Percentiles rank a stretch among this genome's conserved stretches.
phyloP scores from a whole-genome alignment of 2,888 invertebrate species.

The Pammene fasciana region DNA sequence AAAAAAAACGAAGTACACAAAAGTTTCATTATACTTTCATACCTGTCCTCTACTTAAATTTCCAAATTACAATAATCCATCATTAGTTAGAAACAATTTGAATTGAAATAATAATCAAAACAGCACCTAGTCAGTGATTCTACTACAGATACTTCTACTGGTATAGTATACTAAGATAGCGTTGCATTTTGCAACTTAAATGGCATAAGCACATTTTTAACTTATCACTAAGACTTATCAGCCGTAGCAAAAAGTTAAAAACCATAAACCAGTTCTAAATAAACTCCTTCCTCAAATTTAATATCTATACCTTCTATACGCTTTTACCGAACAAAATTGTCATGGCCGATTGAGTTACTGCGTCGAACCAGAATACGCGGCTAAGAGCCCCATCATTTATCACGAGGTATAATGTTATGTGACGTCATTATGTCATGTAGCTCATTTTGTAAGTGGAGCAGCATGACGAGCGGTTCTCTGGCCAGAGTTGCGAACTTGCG shows the following conservation, averaged over 20 bases:
- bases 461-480: constrained; percentile 40
- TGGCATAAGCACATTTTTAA: not conserved
- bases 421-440: constrained; percentile 56
- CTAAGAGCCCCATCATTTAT: constrained; percentile 51
- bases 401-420: constrained; percentile 51
- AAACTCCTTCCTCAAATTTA: not conserved
- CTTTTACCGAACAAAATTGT: constrained; percentile 32
- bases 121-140: no score
- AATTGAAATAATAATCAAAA: no score
- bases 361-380: constrained; percentile 31
- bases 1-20: no score
- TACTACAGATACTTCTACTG: no score
- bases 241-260: no score
- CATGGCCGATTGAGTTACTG: constrained; percentile 35
- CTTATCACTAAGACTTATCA: not conserved
- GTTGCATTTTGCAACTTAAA: not conserved
- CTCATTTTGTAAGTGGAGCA: constrained; percentile 54
- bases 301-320: not conserved
- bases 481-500: constrained; percentile 39
- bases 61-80: no score
- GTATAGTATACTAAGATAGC: no score
- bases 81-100: no score
- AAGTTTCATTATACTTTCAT: no score
- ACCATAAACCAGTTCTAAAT: not conserved
- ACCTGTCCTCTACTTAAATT: no score